These are phyloP conservation scores for Heliangelus exortis DNA, from an alignment of 2,797 vertebrate species.

Conservation along the genomic window DNA sequence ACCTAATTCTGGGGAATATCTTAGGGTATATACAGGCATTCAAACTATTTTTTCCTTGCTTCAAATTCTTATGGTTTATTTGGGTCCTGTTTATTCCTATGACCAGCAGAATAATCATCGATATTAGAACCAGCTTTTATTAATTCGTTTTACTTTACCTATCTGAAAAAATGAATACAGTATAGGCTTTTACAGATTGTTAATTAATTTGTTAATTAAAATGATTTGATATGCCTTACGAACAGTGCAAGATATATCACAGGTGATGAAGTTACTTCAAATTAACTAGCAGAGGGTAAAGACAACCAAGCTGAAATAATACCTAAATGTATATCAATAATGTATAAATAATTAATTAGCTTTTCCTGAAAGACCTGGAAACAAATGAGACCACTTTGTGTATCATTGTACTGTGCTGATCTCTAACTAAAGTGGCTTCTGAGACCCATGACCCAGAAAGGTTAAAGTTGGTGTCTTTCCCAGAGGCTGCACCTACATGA, in stretches of 20 bases:
- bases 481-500: slow-evolving; percentile 61
- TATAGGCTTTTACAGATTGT: neutral
- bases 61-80: neutral
- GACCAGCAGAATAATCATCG: neutral
- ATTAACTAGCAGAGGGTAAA: slow-evolving; percentile 23
- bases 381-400: slow-evolving; percentile 22
- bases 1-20: neutral
- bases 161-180: neutral
- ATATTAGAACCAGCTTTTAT: neutral
- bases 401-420: neutral
- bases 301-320: slow-evolving; percentile 41
- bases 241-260: neutral
- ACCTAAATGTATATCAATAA: slow-evolving; percentile 34
- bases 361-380: slow-evolving; percentile 49
- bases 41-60: neutral
- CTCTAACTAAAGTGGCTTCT: slow-evolving; percentile 42
- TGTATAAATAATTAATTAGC: slow-evolving; percentile 47
- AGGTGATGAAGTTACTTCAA: slow-evolving; percentile 38
- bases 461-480: slow-evolving; percentile 71
- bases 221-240: slow-evolving; percentile 12
- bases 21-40: neutral
- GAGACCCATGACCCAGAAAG: slow-evolving; percentile 60
- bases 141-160: neutral
- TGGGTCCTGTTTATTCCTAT: neutral
- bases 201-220: slow-evolving; percentile 26